Conservation (phyloP, 1,140 invertebrate genomes). For the Alviniconcha marisindica region DNA sequence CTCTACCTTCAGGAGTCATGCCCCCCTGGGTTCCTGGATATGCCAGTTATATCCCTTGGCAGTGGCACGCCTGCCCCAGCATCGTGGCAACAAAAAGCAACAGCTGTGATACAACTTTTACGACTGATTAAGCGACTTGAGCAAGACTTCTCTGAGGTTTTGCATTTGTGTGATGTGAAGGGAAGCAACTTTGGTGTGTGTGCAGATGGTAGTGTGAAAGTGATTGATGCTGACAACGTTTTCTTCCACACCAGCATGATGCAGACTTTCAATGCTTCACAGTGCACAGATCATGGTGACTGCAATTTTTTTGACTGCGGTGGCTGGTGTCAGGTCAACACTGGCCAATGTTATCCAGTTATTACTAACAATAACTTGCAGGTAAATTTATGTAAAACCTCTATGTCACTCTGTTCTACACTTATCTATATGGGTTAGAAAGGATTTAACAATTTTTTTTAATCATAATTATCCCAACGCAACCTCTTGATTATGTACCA, state of each 20-base stretch:
- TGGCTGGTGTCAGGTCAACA: slow-evolving; percentile 78
- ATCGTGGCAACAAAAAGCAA: slow-evolving; percentile 75
- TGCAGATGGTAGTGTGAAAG: slow-evolving; percentile 76
- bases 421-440: too few relatives aligned
- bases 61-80: slow-evolving; percentile 38
- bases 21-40: slow-evolving; percentile 68
- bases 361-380: slow-evolving; percentile 82
- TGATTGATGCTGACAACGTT: slow-evolving; percentile 79
- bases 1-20: slow-evolving; percentile 82
- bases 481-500: too few relatives aligned
- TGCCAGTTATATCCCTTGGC: slow-evolving; percentile 55
- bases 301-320: slow-evolving; percentile 83
- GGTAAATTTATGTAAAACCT: slow-evolving; percentile 73
- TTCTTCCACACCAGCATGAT: slow-evolving; percentile 55
- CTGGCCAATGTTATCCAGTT: slow-evolving; percentile 77
- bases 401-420: too few relatives aligned
- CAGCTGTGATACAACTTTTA: slow-evolving; percentile 80
- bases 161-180: slow-evolving; percentile 83
- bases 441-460: too few relatives aligned
- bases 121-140: slow-evolving; percentile 81
- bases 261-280: slow-evolving; percentile 55
- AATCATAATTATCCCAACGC: too few relatives aligned
- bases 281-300: slow-evolving; percentile 79
- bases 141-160: slow-evolving; percentile 78
- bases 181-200: slow-evolving; percentile 82